phyloP scores from a whole-genome alignment of 2,888 invertebrate genomes.

The Drosophila kambysellisi region DNA sequence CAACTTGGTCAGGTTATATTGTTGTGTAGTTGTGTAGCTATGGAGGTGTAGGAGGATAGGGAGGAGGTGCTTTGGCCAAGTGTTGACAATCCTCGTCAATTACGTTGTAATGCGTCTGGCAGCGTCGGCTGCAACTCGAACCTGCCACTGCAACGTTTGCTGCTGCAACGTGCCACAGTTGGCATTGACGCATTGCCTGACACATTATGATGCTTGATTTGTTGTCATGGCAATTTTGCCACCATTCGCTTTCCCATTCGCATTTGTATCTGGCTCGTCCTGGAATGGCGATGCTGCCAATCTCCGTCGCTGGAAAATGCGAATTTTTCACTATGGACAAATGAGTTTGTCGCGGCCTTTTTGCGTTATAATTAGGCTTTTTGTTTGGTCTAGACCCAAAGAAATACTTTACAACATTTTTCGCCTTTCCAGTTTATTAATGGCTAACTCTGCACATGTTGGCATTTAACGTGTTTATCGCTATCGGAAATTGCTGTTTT shows the following conservation, averaged over 20 bases:
- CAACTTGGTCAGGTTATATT: background rate
- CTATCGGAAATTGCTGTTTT: slow-evolving; percentile 49
- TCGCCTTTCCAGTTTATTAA: slow-evolving; percentile 75
- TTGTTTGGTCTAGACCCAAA: slow-evolving; percentile 33
- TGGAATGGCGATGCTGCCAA: slow-evolving; percentile 62
- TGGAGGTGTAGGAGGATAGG: background rate
- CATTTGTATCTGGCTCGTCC: slow-evolving; percentile 31
- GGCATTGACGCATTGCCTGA: slow-evolving; percentile 81
- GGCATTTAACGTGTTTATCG: slow-evolving; percentile 70
- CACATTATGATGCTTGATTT: slow-evolving; percentile 80
- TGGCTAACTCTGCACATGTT: slow-evolving; percentile 74
- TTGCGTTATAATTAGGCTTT: slow-evolving; percentile 66
- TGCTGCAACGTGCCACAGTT: slow-evolving; percentile 44
- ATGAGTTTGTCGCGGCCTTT: slow-evolving; percentile 79
- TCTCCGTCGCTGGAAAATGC: slow-evolving; percentile 64
- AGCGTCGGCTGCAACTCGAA: slow-evolving; percentile 8
- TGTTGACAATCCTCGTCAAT: slow-evolving; percentile 83
- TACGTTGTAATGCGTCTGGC: slow-evolving; percentile 79
- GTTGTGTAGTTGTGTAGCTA: background rate
- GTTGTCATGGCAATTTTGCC: slow-evolving; percentile 79
- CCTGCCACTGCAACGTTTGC: background rate
- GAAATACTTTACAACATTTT: slow-evolving; percentile 74
- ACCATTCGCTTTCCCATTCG: slow-evolving; percentile 55
- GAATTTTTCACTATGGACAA: slow-evolving; percentile 81
- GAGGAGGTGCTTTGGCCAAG: slow-evolving; percentile 49